Percentiles rank a stretch among this genome's conserved stretches.
phyloP scores from a whole-genome alignment of 2,888 invertebrate genomes.

The Acrobasis suavella region DNA sequence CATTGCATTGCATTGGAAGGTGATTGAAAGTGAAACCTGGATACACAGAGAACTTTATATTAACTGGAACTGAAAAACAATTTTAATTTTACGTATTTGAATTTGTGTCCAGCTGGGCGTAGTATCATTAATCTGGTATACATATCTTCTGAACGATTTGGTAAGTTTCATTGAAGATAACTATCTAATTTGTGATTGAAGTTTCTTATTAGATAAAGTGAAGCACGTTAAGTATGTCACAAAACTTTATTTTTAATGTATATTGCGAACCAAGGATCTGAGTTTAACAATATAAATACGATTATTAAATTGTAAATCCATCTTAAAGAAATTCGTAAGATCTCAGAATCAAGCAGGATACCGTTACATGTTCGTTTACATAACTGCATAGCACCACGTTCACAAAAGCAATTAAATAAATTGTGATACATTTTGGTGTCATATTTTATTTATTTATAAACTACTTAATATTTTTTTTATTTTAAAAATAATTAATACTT shows the following conservation, averaged over 20 bases:
- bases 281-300: neutral
- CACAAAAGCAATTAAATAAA: neutral
- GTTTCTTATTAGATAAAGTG: neutral
- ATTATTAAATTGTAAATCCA: neutral
- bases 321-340: neutral
- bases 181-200: no score
- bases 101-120: no score
- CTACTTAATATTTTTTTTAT: no score
- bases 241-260: neutral
- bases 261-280: neutral
- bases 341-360: neutral
- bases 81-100: no score
- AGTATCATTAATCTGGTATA: neutral
- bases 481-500: no score
- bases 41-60: no score
- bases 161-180: neutral
- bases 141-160: neutral
- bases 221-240: neutral
- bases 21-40: no score
- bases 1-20: no score
- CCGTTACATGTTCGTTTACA: conserved; percentile 1
- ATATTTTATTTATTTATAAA: neutral
- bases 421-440: neutral
- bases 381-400: neutral
- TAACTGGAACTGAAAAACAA: no score